These are phyloP conservation scores for Paguma larvata DNA, from an alignment of 2,797 vertebrate genomes.

Conservation along the genomic window DNA sequence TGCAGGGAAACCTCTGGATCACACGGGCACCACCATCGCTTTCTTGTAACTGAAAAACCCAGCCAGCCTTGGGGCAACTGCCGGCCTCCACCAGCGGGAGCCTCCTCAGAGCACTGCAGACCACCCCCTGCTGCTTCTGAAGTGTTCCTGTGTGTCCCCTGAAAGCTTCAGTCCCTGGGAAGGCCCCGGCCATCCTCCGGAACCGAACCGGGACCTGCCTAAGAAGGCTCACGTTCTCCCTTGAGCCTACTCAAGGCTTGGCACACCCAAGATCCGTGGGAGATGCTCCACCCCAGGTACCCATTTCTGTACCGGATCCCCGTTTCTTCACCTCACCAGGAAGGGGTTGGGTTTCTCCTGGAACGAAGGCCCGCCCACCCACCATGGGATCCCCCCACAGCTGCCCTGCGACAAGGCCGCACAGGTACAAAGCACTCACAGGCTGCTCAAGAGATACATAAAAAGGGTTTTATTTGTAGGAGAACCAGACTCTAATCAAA, in stretches of 20 bases:
- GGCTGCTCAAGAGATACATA: neutral
- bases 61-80: neutral
- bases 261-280: neutral
- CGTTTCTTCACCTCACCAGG: neutral
- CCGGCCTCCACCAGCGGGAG: fast-evolving
- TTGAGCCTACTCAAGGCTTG: neutral
- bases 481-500: slow-evolving; percentile 91
- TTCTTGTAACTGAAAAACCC: fast-evolving
- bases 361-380: neutral
- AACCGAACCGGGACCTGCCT: neutral
- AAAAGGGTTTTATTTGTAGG: slow-evolving; percentile 87
- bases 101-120: neutral
- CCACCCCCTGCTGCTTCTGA: neutral
- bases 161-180: too few species aligned
- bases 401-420: too few species aligned
- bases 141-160: neutral
- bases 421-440: fast-evolving
- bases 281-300: fast-evolving
- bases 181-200: too few species aligned
- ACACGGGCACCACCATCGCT: fast-evolving
- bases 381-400: neutral
- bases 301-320: neutral
- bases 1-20: neutral
- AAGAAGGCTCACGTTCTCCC: too few species aligned
- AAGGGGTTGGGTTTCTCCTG: neutral